Evolutionary conservation across 2,888 invertebrate species (phyloP).

Genomic region (Trachelus tabidus): DNA sequence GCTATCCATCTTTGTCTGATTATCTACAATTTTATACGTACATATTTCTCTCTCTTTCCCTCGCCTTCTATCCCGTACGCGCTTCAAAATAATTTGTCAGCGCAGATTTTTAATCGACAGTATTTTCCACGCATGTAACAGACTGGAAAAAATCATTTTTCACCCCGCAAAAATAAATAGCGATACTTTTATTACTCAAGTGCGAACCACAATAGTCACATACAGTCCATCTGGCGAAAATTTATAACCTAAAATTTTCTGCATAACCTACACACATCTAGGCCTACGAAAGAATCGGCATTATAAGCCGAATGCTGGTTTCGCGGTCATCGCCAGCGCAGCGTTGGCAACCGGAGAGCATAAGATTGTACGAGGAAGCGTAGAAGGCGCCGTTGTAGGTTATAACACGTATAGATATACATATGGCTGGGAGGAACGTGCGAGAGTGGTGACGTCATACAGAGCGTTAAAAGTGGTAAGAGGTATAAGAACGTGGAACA

Average conservation of each 20-base stretch:
- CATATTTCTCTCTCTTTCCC: not conserved
- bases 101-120: not conserved
- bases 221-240: not conserved
- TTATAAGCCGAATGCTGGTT: not conserved
- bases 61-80: constrained; percentile 20
- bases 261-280: not conserved
- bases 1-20: not conserved
- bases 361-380: not conserved
- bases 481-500: not conserved
- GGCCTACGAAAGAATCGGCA: not conserved
- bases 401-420: not conserved
- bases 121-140: not conserved
- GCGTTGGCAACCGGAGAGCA: constrained; percentile 18
- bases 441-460: not conserved
- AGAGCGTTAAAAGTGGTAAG: not conserved
- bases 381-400: not conserved
- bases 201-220: not conserved
- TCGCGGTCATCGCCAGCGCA: constrained; percentile 20
- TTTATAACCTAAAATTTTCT: not conserved
- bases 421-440: not conserved
- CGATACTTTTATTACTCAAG: not conserved
- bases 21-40: not conserved
- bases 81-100: constrained; percentile 42
- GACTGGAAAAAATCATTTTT: too few relatives aligned
- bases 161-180: not conserved